Base-by-base conservation (phyloP, 2,113 vertebrate species). In the Coryphaenoides rupestris region DNA sequence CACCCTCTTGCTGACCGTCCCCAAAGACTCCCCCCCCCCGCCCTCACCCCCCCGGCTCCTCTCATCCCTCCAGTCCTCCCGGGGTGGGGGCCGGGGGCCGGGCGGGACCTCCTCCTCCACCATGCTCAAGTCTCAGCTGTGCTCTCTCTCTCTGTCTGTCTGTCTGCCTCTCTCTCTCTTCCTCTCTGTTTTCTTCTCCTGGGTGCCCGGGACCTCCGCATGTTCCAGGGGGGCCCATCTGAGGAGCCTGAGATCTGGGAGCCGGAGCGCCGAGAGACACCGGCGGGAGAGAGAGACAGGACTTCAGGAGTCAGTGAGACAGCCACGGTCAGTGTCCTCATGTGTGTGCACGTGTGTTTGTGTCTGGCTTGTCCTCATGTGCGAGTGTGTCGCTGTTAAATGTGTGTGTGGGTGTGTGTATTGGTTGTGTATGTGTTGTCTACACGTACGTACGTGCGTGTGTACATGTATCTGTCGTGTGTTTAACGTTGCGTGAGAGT, bases 21-120 rank as follows among this genome's bases (percentile, higher is more conserved):
- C 19, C 72, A 66, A 55, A 60, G 68, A 57, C 65, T 69, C 68
- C 5, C 40, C 57, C 62, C 50, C 33, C 55, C 22, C 13, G n/a
- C 40, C 45, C 28, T 26, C 58, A 24, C 61, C 65, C 46, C 47
- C 3, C 49, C 60, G 7, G 60, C 65, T 58, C 59, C 65, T 62
- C 64, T 55, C 19, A 19, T 24, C 70, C 70, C 47, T 4, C 47
- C 47, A n/a, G 17, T 50, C 47, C 47, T 50, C 47, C 47, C 47
- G 13, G 47, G 47, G 13, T 17, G 47, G 47, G n/a, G 47, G 47
- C 15, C 14, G 65, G 54, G 6, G 70, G 73, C n/a, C n/a, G 72
- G 67, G 40, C 72, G 65, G 65, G 73, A 77, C 84, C 82, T 84
- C 81, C 79, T 83, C 80, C 71, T 76, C 63, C 63, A 66, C 72